Evolutionary conservation across 2,113 vertebrate species (phyloP).

Genomic region (Mormyrus lacerda): DNA sequence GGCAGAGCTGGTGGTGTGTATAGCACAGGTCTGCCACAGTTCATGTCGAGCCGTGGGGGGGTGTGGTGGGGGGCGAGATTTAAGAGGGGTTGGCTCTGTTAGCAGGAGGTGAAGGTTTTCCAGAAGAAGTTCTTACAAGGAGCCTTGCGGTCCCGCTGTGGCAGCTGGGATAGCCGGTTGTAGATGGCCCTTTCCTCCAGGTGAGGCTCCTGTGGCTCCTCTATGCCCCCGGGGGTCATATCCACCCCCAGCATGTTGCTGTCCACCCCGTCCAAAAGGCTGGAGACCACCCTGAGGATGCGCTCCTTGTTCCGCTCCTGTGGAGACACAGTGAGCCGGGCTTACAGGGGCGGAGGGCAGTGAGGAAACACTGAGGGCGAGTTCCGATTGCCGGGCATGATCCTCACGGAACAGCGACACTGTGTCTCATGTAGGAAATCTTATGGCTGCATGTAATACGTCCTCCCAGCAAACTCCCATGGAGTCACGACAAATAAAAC

Average conservation of each 20-base stretch:
- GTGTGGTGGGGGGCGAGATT: background rate
- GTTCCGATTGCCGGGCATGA: background rate
- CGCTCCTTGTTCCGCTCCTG: conserved; percentile 71
- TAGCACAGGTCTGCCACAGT: conserved; percentile 60
- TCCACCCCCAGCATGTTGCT: conserved; percentile 47
- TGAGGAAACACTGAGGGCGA: background rate
- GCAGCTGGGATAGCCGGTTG: conserved; percentile 63
- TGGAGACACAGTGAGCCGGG: background rate
- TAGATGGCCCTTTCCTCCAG: conserved; percentile 64
- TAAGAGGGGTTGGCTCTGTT: conserved; percentile 37
- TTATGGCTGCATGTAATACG: background rate
- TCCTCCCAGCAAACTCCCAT: background rate
- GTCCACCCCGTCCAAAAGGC: conserved; percentile 64
- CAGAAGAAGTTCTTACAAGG: conserved; percentile 91
- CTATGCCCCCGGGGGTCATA: conserved; percentile 32
- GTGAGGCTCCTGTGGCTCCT: conserved; percentile 62
- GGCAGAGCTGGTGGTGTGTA: conserved; percentile 51
- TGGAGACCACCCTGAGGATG: conserved; percentile 71
- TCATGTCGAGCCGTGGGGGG: conserved; percentile 43
- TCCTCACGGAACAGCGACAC: background rate
- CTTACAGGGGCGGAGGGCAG: background rate
- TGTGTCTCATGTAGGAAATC: background rate
- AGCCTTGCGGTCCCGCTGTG: conserved; percentile 77
- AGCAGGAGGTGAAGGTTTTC: conserved; percentile 88
- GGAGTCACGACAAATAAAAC: background rate